phyloP scores from a whole-genome alignment of 2,888 invertebrate genomes.

The Antheraea assamensis region DNA sequence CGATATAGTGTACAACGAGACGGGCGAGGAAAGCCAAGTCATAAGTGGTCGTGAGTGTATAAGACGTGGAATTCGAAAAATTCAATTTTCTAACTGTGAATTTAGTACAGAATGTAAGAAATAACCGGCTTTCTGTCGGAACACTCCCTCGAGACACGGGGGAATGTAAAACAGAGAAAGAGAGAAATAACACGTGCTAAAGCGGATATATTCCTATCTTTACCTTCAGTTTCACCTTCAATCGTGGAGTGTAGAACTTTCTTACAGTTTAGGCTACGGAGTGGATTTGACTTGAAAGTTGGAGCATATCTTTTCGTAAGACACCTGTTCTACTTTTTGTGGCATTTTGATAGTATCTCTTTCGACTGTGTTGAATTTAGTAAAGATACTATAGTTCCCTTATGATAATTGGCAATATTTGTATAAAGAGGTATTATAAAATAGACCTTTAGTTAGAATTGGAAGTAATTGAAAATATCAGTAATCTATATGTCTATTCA shows the following conservation, averaged over 20 bases:
- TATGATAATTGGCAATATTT: no score
- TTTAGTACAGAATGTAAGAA: constrained; percentile 72
- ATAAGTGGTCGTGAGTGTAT: constrained; percentile 43
- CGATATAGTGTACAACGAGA: constrained; percentile 30
- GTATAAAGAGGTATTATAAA: no score
- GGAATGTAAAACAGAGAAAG: constrained; percentile 67
- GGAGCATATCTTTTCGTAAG: not conserved
- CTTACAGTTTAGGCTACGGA: not conserved
- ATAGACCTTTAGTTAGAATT: no score
- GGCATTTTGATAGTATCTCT: not conserved
- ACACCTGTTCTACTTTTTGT: not conserved
- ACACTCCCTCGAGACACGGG: constrained; percentile 52
- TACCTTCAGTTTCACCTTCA: constrained; percentile 20
- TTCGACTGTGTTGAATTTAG: not conserved
- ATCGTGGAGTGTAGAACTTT: constrained; percentile 13
- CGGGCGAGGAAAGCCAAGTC: constrained; percentile 42
- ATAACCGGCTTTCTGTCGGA: constrained; percentile 64
- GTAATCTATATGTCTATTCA: no score
- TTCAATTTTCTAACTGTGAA: constrained; percentile 77
- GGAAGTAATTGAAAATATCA: no score
- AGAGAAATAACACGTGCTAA: constrained; percentile 57
- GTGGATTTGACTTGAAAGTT: not conserved
- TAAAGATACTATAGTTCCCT: no score
- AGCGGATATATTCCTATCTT: constrained; percentile 40
- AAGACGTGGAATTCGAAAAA: constrained; percentile 73